Evolutionary conservation across 2,113 vertebrate species (phyloP), one percentile per base, ranked within the genome.

Genomic region (Galemys pyrenaicus): DNA sequence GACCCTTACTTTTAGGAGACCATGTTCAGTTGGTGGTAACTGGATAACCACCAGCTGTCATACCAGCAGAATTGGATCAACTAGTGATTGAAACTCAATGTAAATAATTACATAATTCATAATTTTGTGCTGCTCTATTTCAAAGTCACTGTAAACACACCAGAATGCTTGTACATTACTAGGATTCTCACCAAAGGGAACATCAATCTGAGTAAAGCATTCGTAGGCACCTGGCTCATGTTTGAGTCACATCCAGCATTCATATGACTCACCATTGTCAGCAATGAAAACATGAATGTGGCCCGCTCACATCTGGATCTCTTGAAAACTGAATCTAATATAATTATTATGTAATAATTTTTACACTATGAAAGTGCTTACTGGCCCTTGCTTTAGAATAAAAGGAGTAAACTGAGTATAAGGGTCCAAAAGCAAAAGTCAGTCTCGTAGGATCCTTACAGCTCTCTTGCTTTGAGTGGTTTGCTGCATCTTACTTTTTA

Each of bases 181-280:
- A 79, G 49, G n/a, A 75, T 86, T 94, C 56, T 96, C 64, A 93
- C 56, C 68, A 86, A 82, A 82, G 30, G 44, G 64, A 95, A 95
- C 62, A 78, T 2, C 3, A 6, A n/a, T 79, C 67, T 92, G 37
- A 93, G 37, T 80, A 60, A 58, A 80, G 65, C 26, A 6, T 64
- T 58, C 71, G 49, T 5, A 2, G 46, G 51, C 5, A 22, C 64
- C 22, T 24, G 51, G 32, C 20, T 80, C 19, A 6, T 89, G n/a
- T 84, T 74, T 77, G 84, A 87, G 46, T 86, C 64, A 67, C 22
- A 60, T 77, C 54, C 67, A 70, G 2, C 7, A 70, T 85, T 89
- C 30, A 16, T 22, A 37, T 85, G 86, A 87, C 16, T 95, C 92
- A 88, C n/a, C 37, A 73, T 22, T 79, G 10, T 75, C 39, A 92